Percentiles rank a stretch among this genome's conserved stretches.
phyloP scores from a whole-genome alignment of 2,888 invertebrate species.

The Sinodicranocentrus sp. region DNA sequence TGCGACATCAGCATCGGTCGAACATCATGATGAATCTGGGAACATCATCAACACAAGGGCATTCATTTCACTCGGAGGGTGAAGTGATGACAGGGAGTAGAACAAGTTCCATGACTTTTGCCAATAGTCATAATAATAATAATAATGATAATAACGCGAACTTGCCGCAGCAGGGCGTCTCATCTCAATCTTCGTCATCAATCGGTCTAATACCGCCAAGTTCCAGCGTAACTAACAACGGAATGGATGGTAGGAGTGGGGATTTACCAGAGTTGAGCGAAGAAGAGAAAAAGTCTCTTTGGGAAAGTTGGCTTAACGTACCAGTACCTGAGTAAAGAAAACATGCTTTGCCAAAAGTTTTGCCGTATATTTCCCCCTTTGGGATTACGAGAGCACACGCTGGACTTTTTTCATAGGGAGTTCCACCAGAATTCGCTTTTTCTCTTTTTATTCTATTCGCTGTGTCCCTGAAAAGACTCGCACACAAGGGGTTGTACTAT shows the following conservation, averaged over 20 bases:
- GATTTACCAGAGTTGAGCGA: conserved; percentile 68
- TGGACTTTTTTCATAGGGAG: too few relatives aligned
- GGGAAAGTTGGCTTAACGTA: conserved; percentile 67
- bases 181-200: background rate
- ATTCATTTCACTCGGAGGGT: background rate
- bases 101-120: background rate
- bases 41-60: conserved; percentile 1
- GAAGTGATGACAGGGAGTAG: background rate
- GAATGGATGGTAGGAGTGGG: too few relatives aligned
- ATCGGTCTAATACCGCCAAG: background rate
- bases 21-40: background rate
- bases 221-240: conserved; percentile 18
- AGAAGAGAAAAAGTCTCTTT: conserved; percentile 71
- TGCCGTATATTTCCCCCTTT: background rate
- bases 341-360: background rate
- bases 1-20: conserved; percentile 14
- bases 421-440: too few relatives aligned
- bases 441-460: too few relatives aligned
- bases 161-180: background rate
- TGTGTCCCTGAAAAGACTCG: too few relatives aligned
- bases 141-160: conserved; percentile 8
- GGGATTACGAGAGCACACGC: too few relatives aligned
- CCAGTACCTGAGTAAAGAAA: conserved; percentile 25
- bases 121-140: background rate
- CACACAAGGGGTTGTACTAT: too few relatives aligned